phyloP scores from a whole-genome alignment of 2,888 invertebrate species.

The Eremobia ochroleuca region DNA sequence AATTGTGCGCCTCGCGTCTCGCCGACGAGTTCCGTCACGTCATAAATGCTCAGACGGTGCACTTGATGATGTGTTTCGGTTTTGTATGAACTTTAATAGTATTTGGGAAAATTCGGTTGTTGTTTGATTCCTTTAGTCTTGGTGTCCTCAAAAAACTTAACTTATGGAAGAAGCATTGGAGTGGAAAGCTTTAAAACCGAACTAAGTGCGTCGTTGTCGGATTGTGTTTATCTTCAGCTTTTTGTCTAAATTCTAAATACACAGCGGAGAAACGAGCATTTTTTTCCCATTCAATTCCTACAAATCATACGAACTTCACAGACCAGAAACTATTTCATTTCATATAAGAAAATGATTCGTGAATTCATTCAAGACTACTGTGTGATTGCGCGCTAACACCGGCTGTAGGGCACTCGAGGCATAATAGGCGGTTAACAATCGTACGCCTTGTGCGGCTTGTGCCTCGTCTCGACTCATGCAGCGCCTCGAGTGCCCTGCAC shows the following conservation, averaged over 20 bases:
- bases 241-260: neutral
- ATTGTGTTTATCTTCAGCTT: neutral
- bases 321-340: constrained; percentile 10
- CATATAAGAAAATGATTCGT: constrained; percentile 35
- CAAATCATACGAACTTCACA: neutral
- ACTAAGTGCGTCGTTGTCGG: neutral
- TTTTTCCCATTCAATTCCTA: neutral
- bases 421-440: constrained; percentile 85
- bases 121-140: neutral
- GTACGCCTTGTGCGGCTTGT: constrained; percentile 71
- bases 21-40: constrained; percentile 54
- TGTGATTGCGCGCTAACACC: constrained; percentile 73
- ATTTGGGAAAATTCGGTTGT: neutral
- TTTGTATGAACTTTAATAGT: constrained; percentile 1
- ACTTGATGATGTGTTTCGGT: constrained; percentile 18
- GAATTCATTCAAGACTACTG: constrained; percentile 69
- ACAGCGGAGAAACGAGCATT: neutral
- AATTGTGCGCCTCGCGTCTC: constrained; percentile 76
- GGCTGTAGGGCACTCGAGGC: constrained; percentile 74
- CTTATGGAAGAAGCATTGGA: neutral
- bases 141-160: neutral
- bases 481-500: constrained; percentile 67
- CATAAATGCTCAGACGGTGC: constrained; percentile 47
- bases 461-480: constrained; percentile 62
- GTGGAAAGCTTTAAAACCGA: neutral